Evolutionary conservation across 1,140 invertebrate species (phyloP).

Genomic region (Diabrotica virgifera): DNA sequence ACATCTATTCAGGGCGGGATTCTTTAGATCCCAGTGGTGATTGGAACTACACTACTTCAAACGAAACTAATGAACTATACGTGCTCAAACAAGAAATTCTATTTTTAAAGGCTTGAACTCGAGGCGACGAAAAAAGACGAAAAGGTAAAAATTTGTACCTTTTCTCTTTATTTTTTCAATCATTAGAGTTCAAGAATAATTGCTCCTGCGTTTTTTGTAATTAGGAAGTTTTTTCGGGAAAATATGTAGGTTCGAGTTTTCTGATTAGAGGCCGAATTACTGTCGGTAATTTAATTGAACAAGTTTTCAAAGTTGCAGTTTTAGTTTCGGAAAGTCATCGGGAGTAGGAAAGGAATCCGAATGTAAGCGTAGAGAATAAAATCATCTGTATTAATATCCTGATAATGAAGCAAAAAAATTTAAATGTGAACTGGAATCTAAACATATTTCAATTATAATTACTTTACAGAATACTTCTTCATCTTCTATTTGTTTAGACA

Average conservation of each 20-base stretch:
- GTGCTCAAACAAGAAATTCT: conserved; percentile 12
- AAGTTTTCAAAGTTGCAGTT: not conserved
- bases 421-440: too few relatives aligned
- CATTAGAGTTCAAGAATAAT: conserved; percentile 3
- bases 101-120: conserved; percentile 7
- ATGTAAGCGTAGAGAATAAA: not conserved
- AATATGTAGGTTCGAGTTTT: not conserved
- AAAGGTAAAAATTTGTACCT: conserved; percentile 3
- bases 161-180: conserved; percentile 3
- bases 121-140: conserved; percentile 11
- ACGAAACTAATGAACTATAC: conserved; percentile 18
- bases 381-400: too few relatives aligned
- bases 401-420: too few relatives aligned
- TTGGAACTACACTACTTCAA: conserved; percentile 11
- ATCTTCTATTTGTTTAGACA: too few relatives aligned
- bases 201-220: not conserved
- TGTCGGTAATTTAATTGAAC: not conserved
- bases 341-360: not conserved
- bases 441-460: too few relatives aligned
- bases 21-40: conserved; percentile 7
- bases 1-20: not conserved
- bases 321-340: not conserved
- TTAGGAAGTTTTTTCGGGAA: conserved; percentile 2
- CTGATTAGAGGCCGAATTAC: not conserved
- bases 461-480: too few relatives aligned